phyloP scores from a whole-genome alignment of 2,888 invertebrate species.

The Encarsia formosa region DNA sequence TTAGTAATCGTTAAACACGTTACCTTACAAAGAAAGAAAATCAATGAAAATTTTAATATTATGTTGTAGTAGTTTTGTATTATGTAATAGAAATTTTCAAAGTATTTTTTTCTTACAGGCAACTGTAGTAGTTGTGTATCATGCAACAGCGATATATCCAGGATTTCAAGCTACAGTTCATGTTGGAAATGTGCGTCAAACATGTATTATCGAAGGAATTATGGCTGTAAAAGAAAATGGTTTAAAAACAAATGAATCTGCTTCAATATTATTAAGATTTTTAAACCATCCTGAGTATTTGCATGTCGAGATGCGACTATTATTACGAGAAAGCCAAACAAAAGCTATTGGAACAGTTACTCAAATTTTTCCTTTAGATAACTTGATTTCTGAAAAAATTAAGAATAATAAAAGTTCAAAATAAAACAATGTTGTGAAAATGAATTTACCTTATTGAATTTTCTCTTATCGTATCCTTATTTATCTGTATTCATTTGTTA shows the following conservation, averaged over 20 bases:
- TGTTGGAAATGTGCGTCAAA: constrained; percentile 92
- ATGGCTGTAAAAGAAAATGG: constrained; percentile 62
- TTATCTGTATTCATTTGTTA: no score
- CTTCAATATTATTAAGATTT: constrained; percentile 84
- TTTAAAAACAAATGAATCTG: constrained; percentile 78
- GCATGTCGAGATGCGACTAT: constrained; percentile 69
- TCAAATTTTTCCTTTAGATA: constrained; percentile 67
- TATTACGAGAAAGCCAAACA: constrained; percentile 79
- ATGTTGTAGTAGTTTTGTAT: not conserved
- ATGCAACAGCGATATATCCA: constrained; percentile 75
- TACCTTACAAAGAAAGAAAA: no score
- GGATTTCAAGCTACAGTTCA: constrained; percentile 92
- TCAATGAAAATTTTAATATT: not conserved
- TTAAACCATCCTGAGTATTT: constrained; percentile 87
- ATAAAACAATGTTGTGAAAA: no score
- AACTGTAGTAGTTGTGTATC: constrained; percentile 82
- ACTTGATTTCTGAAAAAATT: no score
- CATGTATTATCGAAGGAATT: constrained; percentile 81
- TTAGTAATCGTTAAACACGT: no score
- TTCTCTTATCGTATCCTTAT: no score
- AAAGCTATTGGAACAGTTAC: constrained; percentile 84
- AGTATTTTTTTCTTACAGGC: no score
- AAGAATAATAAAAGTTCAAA: no score
- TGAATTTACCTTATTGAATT: no score
- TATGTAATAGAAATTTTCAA: no score